phyloP scores from a whole-genome alignment of 1,140 invertebrate species.

The Drosophila murphyi region DNA sequence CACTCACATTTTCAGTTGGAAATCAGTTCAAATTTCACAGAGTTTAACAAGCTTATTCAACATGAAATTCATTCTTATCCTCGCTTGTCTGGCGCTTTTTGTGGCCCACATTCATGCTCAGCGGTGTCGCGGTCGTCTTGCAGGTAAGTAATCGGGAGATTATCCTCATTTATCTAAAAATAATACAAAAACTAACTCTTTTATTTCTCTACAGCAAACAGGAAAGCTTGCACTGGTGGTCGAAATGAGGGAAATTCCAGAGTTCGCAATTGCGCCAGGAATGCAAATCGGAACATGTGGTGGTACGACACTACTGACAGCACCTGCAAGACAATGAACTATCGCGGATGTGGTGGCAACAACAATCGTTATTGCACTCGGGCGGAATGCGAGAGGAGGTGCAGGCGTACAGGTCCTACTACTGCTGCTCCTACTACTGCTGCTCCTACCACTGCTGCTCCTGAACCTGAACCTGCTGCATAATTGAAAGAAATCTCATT shows the following conservation, averaged over 20 bases:
- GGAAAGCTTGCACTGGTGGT: not conserved
- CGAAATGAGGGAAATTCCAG: not conserved
- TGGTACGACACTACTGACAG: not conserved
- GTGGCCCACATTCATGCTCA: slow-evolving; percentile 20
- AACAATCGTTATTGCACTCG: slow-evolving; percentile 21
- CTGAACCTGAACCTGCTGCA: no score
- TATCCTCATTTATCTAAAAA: no score
- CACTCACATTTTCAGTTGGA: not conserved
- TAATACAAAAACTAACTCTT: not conserved
- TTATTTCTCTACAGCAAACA: not conserved
- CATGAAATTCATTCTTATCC: slow-evolving; percentile 39
- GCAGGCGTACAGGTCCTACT: not conserved
- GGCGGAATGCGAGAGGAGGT: not conserved
- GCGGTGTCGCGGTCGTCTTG: not conserved
- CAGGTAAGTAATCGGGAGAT: no score
- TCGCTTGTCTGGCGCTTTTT: slow-evolving; percentile 27
- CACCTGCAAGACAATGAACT: slow-evolving; percentile 4
- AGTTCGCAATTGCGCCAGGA: not conserved
- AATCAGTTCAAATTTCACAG: slow-evolving; percentile 14
- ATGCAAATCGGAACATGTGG: slow-evolving; percentile 6
- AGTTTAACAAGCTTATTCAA: slow-evolving; percentile 8
- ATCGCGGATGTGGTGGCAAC: slow-evolving; percentile 28
- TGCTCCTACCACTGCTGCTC: no score
- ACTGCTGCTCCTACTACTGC: no score
- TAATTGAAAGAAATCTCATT: not conserved